Evolutionary conservation across 2,797 vertebrate species (phyloP).

Genomic region (Ara ararauna): DNA sequence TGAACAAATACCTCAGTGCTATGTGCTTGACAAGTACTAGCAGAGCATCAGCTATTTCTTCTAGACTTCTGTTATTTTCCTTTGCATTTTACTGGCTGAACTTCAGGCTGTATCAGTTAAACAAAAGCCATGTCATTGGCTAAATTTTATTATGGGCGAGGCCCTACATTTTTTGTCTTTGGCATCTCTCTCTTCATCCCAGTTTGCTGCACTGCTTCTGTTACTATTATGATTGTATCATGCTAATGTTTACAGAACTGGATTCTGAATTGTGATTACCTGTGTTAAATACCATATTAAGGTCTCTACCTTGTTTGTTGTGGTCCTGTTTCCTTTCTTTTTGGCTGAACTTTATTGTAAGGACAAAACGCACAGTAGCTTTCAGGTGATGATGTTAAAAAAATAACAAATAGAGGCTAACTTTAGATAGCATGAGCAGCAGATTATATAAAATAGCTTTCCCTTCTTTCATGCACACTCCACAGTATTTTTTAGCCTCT

Average conservation of each 20-base stretch:
- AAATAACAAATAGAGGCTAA: not conserved
- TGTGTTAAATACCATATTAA: not conserved
- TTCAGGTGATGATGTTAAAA: not conserved
- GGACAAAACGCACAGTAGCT: not conserved
- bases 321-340: rapidly evolving
- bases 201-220: not conserved
- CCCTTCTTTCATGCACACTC: not conserved
- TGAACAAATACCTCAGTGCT: not conserved
- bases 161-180: not conserved
- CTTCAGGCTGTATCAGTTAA: not conserved
- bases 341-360: not conserved
- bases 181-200: not conserved
- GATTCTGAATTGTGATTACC: not conserved
- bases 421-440: not conserved
- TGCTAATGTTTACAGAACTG: not conserved
- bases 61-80: not conserved
- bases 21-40: not conserved
- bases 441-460: not conserved
- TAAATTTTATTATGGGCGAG: not conserved
- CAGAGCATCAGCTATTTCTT: not conserved
- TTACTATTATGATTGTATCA: not conserved
- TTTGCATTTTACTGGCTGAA: not conserved
- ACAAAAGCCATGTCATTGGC: not conserved
- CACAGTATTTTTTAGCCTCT: not conserved
- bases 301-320: not conserved